Evolutionary conservation across 2,797 vertebrate genomes (phyloP).

Genomic region (Mionectes olivaceus): DNA sequence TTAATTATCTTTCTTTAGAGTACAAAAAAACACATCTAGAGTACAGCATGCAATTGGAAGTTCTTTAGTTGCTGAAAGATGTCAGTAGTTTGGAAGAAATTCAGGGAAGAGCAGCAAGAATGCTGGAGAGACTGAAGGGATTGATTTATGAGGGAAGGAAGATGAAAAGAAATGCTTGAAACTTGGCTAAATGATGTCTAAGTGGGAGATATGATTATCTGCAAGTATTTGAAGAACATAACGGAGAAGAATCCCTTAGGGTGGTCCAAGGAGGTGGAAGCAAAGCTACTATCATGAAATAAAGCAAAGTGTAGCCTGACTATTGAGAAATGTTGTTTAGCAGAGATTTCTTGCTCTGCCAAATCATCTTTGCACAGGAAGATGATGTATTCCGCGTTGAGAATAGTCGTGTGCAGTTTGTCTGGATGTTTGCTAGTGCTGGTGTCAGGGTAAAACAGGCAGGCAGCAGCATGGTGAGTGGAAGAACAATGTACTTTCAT

Average conservation of each 20-base stretch:
- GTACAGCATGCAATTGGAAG: conserved; percentile 37
- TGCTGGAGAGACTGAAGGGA: conserved; percentile 34
- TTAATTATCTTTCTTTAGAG: conserved; percentile 20
- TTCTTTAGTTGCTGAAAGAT: conserved; percentile 20
- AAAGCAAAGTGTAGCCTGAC: neutral
- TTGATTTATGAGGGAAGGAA: conserved; percentile 52
- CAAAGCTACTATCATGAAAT: neutral
- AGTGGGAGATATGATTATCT: conserved; percentile 54
- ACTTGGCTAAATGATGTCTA: conserved; percentile 33
- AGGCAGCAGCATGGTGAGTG: neutral
- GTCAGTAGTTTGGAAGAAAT: conserved; percentile 53
- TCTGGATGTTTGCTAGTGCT: neutral
- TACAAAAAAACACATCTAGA: conserved; percentile 36
- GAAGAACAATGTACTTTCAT: neutral
- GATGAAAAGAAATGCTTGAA: conserved; percentile 52
- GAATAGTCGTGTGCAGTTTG: neutral
- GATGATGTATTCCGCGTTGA: neutral
- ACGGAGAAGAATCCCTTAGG: neutral
- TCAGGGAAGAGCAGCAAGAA: conserved; percentile 39
- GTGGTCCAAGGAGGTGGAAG: conserved; percentile 41
- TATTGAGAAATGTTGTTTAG: neutral
- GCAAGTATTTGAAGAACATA: conserved; percentile 37
- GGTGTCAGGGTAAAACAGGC: neutral
- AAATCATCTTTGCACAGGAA: neutral
- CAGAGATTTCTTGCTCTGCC: neutral